phyloP scores from a whole-genome alignment of 2,888 invertebrate species.

The Pammene aurita region DNA sequence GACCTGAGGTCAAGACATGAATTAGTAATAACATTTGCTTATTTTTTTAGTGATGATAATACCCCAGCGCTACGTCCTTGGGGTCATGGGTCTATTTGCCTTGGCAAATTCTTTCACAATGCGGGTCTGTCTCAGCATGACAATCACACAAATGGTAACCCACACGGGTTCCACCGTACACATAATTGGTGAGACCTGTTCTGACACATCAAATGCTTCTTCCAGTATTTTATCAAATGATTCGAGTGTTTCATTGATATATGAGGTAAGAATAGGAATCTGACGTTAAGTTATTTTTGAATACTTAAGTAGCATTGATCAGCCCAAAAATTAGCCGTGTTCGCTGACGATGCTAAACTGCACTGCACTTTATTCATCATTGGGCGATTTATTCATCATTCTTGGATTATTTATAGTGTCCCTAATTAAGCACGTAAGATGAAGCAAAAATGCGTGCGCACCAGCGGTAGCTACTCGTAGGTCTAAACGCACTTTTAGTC shows the following conservation, averaged over 20 bases:
- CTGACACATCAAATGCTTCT: conserved; percentile 53
- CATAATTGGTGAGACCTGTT: conserved; percentile 80
- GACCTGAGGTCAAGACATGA: too few relatives aligned
- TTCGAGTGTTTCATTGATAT: conserved; percentile 41
- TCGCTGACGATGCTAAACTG: too few relatives aligned
- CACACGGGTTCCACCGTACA: conserved; percentile 60
- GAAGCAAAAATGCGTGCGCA: too few relatives aligned
- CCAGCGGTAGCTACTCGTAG: too few relatives aligned
- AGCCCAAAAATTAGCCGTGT: too few relatives aligned
- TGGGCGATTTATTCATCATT: too few relatives aligned
- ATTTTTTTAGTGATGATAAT: conserved; percentile 82
- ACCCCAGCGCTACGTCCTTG: conserved; percentile 87
- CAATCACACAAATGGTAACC: conserved; percentile 87
- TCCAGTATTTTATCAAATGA: conserved; percentile 45
- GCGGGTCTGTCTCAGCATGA: conserved; percentile 87
- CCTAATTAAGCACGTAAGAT: too few relatives aligned
- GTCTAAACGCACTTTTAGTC: too few relatives aligned
- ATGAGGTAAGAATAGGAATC: conserved; percentile 50
- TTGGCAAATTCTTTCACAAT: conserved; percentile 88
- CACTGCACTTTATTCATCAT: too few relatives aligned
- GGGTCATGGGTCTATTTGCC: conserved; percentile 87
- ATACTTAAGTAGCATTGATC: too few relatives aligned
- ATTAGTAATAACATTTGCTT: not conserved
- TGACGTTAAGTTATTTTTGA: too few relatives aligned
- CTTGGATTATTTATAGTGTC: too few relatives aligned